Evolutionary conservation across 2,888 invertebrate genomes (phyloP).

Genomic region (Trichogramma evanescens): DNA sequence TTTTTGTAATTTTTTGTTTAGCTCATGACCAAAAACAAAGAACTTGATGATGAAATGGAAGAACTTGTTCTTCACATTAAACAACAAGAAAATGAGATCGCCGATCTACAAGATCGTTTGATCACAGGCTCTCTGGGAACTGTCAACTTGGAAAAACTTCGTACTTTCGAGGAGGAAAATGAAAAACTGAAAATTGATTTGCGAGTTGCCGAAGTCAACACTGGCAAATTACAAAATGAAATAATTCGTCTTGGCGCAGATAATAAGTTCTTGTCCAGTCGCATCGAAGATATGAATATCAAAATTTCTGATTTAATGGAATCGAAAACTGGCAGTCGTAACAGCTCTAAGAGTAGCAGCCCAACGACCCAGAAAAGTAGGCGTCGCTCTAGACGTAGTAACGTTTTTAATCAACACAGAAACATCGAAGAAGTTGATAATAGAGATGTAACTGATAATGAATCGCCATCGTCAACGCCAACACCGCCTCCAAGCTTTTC

Average conservation of each 20-base stretch:
- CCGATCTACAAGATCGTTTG: conserved; percentile 24
- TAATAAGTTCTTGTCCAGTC: conserved; percentile 6
- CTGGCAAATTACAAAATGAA: conserved; percentile 14
- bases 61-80: conserved; percentile 25
- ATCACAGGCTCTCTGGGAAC: conserved; percentile 41
- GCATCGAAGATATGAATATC: conserved; percentile 21
- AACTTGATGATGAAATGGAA: conserved; percentile 50
- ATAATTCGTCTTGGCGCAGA: conserved; percentile 13
- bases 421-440: conserved; percentile 25
- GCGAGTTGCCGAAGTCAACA: conserved; percentile 2
- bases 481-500: conserved; percentile 4
- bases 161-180: conserved; percentile 26
- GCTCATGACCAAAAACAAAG: conserved; percentile 46
- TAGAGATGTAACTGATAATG: conserved; percentile 11
- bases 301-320: conserved; percentile 26
- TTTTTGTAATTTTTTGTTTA: conserved; percentile 21
- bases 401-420: conserved; percentile 32
- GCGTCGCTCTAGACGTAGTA: conserved; percentile 29
- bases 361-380: conserved; percentile 26
- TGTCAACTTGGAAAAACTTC: conserved; percentile 42
- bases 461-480: conserved; percentile 16
- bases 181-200: conserved; percentile 24
- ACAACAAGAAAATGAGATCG: conserved; percentile 26
- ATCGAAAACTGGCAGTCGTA: conserved; percentile 22
- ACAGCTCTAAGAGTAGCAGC: conserved; percentile 30